These are phyloP conservation scores for Kuschelorhynchus macadamiae DNA, from an alignment of 2,888 invertebrate species.

Conservation along the genomic window DNA sequence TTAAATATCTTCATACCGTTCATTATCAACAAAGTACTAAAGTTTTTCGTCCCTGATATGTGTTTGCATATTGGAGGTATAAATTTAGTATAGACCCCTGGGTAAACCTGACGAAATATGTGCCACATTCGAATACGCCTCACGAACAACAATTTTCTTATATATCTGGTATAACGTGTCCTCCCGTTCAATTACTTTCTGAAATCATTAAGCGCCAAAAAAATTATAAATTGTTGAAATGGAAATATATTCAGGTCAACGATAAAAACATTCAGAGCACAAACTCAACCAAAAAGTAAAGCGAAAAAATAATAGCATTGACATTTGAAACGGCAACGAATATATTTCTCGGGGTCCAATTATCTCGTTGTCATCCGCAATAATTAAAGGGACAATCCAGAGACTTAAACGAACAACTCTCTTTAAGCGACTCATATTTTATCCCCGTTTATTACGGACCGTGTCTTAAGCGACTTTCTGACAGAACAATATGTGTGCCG, in stretches of 20 bases:
- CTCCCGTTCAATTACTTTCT: no score
- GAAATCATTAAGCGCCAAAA: no score
- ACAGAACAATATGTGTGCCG: slow-evolving; percentile 43
- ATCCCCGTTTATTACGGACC: slow-evolving; percentile 37
- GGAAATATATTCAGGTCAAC: not conserved
- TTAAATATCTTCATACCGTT: no score
- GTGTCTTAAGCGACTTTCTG: slow-evolving; percentile 43
- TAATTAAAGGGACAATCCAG: slow-evolving; percentile 44
- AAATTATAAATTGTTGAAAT: no score
- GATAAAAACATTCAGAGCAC: slow-evolving; percentile 19
- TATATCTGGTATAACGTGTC: no score
- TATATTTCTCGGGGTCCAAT: slow-evolving; percentile 41
- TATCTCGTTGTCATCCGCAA: slow-evolving; percentile 45
- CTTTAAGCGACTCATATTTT: slow-evolving; percentile 46
- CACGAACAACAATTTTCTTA: no score
- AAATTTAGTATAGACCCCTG: no score
- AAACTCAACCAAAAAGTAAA: slow-evolving; percentile 9
- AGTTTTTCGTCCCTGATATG: no score
- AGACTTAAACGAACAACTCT: slow-evolving; percentile 41
- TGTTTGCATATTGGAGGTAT: no score
- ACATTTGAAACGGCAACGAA: slow-evolving; percentile 37
- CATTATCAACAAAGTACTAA: no score
- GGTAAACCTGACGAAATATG: no score
- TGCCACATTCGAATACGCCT: no score
- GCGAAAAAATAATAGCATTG: slow-evolving; percentile 28